phyloP scores from a whole-genome alignment of 2,797 vertebrate species.

The Tarsius wallacei region DNA sequence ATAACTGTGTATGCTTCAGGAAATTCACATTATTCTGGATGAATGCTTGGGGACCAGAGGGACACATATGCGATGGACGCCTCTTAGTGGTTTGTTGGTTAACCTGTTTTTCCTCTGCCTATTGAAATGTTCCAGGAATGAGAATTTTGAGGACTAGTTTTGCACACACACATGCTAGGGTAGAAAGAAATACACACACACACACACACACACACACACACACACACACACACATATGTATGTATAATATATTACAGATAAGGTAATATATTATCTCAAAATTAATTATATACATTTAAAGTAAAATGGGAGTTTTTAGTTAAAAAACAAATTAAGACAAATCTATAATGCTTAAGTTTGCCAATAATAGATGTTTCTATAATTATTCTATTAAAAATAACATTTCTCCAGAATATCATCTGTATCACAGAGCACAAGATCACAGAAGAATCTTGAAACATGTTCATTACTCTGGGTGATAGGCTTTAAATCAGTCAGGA shows the following conservation, averaged over 20 bases:
- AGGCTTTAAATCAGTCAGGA: neutral
- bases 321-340: neutral
- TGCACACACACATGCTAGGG: neutral
- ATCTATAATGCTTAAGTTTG: neutral
- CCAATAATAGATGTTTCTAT: neutral
- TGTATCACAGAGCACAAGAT: neutral
- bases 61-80: neutral
- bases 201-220: neutral
- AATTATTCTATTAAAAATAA: constrained; percentile 45
- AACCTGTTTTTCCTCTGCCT: neutral
- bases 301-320: neutral
- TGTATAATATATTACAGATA: neutral
- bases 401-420: neutral
- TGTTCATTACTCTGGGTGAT: neutral
- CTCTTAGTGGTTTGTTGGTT: constrained; percentile 11
- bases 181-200: neutral
- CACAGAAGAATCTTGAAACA: neutral
- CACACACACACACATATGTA: neutral
- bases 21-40: constrained; percentile 80
- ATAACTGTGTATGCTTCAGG: constrained; percentile 68
- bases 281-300: neutral
- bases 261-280: neutral
- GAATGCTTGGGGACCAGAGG: constrained; percentile 68
- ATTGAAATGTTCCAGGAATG: neutral
- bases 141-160: constrained; percentile 25